Evolutionary conservation across 2,797 vertebrate genomes (phyloP).

Genomic region (Buphagus erythrorhynchus): DNA sequence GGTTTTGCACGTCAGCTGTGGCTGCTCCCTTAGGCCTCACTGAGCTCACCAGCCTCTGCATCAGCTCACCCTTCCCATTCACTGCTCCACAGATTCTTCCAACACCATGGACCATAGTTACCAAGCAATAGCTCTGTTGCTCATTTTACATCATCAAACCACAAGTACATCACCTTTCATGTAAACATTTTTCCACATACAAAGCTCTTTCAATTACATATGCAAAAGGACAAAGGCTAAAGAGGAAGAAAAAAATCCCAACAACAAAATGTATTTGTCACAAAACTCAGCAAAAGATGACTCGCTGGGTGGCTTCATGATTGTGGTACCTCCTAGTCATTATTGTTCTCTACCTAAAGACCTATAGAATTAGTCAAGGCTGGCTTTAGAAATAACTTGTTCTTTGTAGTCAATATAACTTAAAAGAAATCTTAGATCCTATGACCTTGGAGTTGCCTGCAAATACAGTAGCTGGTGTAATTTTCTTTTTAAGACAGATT

Average conservation of each 20-base stretch:
- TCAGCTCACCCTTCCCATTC: background rate
- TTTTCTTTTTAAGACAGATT: background rate
- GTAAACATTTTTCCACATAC: background rate
- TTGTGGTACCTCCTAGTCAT: background rate
- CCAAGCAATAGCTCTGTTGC: background rate
- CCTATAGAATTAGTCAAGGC: background rate
- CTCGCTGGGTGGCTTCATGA: background rate
- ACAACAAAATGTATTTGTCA: background rate
- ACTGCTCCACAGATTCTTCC: background rate
- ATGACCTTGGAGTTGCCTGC: background rate
- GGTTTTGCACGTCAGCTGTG: background rate
- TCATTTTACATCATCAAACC: background rate
- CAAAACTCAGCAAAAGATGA: background rate
- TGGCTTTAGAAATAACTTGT: background rate
- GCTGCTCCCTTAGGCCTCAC: background rate
- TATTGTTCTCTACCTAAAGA: background rate
- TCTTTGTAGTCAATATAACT: background rate
- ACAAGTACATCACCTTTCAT: background rate
- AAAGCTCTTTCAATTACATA: background rate
- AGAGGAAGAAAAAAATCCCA: background rate
- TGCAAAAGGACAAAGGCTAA: background rate
- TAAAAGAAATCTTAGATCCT: background rate
- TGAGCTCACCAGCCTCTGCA: background rate
- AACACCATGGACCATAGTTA: fast-evolving
- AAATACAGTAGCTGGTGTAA: background rate